Evolutionary conservation across 2,113 vertebrate species (phyloP).

Genomic region (Gymnobelideus leadbeateri): DNA sequence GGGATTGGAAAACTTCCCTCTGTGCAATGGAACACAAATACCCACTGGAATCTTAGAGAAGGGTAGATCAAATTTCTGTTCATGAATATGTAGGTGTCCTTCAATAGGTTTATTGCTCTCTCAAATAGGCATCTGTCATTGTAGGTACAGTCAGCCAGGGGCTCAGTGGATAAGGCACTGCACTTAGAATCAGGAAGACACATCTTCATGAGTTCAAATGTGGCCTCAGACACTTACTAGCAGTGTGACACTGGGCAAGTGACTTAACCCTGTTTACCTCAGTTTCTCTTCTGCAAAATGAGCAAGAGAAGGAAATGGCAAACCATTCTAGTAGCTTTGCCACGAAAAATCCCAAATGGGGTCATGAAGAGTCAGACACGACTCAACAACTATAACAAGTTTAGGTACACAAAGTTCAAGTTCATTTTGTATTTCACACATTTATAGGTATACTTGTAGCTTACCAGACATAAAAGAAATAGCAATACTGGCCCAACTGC

Average conservation of each 20-base stretch:
- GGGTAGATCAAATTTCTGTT: background rate
- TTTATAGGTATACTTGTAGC: background rate
- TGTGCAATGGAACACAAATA: background rate
- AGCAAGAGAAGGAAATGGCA: background rate
- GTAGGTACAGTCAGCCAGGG: background rate
- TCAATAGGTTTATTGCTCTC: background rate
- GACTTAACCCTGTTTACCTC: background rate
- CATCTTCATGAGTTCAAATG: background rate
- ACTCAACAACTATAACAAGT: background rate
- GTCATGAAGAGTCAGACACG: background rate
- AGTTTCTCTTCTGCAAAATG: background rate
- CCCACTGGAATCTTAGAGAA: background rate
- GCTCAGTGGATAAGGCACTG: background rate
- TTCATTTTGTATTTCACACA: background rate
- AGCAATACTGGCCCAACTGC: background rate
- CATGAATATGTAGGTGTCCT: background rate
- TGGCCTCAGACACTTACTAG: background rate
- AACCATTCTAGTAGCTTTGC: background rate
- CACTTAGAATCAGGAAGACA: background rate
- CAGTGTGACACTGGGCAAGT: background rate
- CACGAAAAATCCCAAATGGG: background rate
- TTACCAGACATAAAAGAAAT: background rate
- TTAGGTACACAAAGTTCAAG: background rate
- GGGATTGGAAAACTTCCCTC: background rate
- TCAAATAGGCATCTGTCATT: background rate